Percentiles rank a stretch among this genome's conserved stretches.
Conservation (phyloP, 2,113 vertebrate genomes). For the Rhipidura dahli region DNA sequence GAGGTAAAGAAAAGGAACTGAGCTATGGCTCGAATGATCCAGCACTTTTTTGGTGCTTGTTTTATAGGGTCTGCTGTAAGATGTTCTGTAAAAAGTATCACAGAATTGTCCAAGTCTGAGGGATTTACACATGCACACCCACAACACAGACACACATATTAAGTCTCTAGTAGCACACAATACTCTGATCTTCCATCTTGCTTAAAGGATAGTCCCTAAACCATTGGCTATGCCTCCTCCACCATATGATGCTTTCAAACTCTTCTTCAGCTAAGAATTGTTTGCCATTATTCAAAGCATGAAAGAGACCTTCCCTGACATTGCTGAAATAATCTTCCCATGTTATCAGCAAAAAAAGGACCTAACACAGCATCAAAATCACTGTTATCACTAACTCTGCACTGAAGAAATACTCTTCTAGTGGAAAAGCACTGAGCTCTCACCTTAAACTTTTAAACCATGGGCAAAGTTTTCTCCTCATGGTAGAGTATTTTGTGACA, state of each 20-base stretch:
- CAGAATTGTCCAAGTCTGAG: neutral
- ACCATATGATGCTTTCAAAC: neutral
- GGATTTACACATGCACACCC: neutral
- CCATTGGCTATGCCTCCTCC: neutral
- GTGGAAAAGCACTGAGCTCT: neutral
- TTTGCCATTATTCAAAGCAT: neutral
- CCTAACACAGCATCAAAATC: neutral
- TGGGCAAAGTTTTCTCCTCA: neutral
- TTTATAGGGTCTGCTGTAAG: neutral
- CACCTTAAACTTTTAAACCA: neutral
- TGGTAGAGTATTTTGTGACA: neutral
- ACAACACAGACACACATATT: neutral
- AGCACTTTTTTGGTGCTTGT: neutral
- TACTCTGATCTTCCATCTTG: neutral
- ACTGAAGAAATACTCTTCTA: neutral
- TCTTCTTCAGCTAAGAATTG: neutral
- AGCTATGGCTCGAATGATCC: neutral
- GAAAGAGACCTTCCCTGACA: neutral
- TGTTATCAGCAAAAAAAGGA: neutral
- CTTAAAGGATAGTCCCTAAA: neutral
- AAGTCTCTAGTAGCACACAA: neutral
- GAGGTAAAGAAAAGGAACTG: neutral
- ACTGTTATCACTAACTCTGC: neutral
- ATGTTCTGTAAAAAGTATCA: neutral
- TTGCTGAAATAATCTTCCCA: neutral